Percentiles rank a stretch among this genome's conserved stretches.
These are phyloP conservation scores for Bursaphelenchus mucronatus DNA, from an alignment of 1,140 invertebrate species.

Conservation along the genomic window DNA sequence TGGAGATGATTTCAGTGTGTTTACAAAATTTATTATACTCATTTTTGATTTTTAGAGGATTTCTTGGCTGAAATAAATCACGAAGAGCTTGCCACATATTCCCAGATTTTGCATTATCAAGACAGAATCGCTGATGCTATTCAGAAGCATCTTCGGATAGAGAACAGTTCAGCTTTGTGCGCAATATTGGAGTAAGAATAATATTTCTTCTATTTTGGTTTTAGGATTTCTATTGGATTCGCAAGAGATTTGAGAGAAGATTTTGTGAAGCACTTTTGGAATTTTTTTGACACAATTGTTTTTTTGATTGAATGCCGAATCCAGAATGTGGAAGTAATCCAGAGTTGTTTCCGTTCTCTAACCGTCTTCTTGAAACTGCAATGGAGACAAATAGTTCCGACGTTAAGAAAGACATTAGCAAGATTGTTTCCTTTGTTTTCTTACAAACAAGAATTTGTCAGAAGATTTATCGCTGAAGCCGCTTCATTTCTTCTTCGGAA, in stretches of 20 bases:
- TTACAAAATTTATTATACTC: not conserved
- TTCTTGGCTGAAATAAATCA: conserved; percentile 35
- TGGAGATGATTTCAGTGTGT: conserved; percentile 40
- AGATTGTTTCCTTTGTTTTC: conserved; percentile 20
- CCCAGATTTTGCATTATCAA: conserved; percentile 39
- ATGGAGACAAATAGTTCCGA: conserved; percentile 19
- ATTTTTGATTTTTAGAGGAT: conserved; percentile 33
- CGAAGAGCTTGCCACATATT: conserved; percentile 37
- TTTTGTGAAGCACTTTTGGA: conserved; percentile 38
- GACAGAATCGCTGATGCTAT: conserved; percentile 27
- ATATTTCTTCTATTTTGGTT: conserved; percentile 19
- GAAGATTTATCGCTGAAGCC: conserved; percentile 26
- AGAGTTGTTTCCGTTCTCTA: conserved; percentile 16
- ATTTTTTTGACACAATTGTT: conserved; percentile 38
- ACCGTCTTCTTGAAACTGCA: conserved; percentile 29
- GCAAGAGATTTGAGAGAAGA: conserved; percentile 43
- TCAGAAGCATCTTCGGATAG: conserved; percentile 18
- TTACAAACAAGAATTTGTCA: conserved; percentile 20
- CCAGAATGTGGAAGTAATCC: conserved; percentile 25
- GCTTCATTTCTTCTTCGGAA: conserved; percentile 25
- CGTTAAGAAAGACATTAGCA: conserved; percentile 27
- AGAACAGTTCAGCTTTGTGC: conserved; percentile 14
- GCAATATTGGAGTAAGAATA: conserved; percentile 32
- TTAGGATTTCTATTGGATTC: conserved; percentile 30
- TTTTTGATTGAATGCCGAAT: conserved; percentile 24